These are phyloP conservation scores for Malurus splendens DNA, from an alignment of 2,797 vertebrate genomes.

Conservation along the genomic window DNA sequence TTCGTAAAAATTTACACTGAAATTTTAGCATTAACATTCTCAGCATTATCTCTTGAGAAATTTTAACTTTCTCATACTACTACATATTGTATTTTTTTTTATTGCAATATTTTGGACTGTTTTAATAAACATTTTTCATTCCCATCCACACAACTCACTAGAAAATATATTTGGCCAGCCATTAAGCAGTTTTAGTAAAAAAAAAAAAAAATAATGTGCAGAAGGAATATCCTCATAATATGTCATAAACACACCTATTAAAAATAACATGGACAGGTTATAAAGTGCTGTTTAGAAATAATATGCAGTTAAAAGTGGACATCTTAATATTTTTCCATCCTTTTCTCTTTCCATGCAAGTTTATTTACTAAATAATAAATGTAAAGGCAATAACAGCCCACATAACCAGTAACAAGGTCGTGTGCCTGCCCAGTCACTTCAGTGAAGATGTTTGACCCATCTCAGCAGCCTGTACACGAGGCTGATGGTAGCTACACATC, in stretches of 20 bases:
- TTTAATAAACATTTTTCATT: background rate
- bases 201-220: background rate
- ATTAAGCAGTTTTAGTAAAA: background rate
- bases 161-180: background rate
- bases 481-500: no score
- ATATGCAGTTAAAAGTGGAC: background rate
- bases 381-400: background rate
- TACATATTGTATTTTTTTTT: background rate
- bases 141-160: background rate
- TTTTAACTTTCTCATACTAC: background rate
- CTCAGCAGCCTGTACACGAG: background rate
- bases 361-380: background rate
- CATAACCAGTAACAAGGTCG: fast-evolving
- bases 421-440: background rate
- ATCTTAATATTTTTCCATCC: background rate
- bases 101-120: background rate
- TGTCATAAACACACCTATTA: background rate
- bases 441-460: background rate
- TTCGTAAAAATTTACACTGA: background rate
- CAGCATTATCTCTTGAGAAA: background rate
- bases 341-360: background rate
- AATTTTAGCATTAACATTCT: background rate
- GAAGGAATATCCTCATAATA: background rate
- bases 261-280: background rate
- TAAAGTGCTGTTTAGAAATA: background rate